Conservation (phyloP, 2,113 vertebrate species). For the Cranoglanis bouderius region DNA sequence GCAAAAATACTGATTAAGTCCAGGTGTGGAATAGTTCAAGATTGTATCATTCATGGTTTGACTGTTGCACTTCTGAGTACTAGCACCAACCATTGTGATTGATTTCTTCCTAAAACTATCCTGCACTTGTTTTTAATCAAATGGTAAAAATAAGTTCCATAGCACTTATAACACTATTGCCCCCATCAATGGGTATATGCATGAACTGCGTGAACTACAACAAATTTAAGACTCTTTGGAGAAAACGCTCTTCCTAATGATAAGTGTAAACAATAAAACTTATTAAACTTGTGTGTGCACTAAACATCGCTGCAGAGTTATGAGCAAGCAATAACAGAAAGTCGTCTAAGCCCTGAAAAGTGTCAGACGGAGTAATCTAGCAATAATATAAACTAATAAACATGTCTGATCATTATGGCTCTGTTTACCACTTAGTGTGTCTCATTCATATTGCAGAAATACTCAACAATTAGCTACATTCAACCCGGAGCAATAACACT, state of each 20-base stretch:
- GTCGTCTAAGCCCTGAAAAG: background rate
- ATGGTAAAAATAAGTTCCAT: background rate
- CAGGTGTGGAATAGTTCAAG: background rate
- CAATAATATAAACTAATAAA: constrained; percentile 13
- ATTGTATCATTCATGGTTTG: background rate
- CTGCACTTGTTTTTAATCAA: background rate
- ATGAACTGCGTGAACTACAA: background rate
- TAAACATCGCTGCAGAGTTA: background rate
- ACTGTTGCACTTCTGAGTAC: background rate
- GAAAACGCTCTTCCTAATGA: background rate
- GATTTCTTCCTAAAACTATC: background rate
- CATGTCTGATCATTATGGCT: constrained; percentile 29
- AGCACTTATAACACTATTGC: background rate
- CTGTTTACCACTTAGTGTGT: constrained; percentile 29
- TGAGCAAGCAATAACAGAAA: constrained; percentile 5
- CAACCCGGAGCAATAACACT: constrained; percentile 37
- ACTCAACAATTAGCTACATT: constrained; percentile 20
- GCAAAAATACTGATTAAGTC: background rate
- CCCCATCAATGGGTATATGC: background rate
- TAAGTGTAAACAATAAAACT: background rate
- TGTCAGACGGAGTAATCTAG: background rate
- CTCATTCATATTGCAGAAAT: background rate
- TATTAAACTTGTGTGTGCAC: background rate
- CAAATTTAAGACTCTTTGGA: background rate
- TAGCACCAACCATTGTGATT: background rate